Evolutionary conservation across 1,140 invertebrate species (phyloP), one percentile per base, ranked within the genome.

Genomic region (Papilio dardanus): DNA sequence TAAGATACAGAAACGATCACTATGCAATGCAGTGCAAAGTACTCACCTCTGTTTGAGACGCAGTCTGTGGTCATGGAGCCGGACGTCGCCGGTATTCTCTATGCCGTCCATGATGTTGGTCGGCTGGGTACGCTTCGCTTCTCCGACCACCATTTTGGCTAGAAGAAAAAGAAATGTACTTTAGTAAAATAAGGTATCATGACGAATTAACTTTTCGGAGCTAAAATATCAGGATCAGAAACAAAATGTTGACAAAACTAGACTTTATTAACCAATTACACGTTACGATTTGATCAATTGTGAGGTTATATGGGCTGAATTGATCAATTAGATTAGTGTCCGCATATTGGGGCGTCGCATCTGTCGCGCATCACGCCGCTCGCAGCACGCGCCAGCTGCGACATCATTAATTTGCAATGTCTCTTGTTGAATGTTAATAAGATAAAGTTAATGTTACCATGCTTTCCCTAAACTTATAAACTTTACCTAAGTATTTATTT

Each of bases 71-170:
- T 97, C 97, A 90, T 97, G 96, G 62, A 97, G 95, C 74, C 96
- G 94, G 74, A 97, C 96, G 77, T 96, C 96, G 21, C 96, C 96
- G 1, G 96, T 96, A 91, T 96, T 97, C 94, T 97, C 96, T 91
- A 97, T 96, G 50, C 97, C 97, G 76, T 96, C 96, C 96, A 97
- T 97, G 81, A 97, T 97, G 92, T 96, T 96, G 83, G 96, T 95
- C 54, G 54, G 54, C 54, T 62, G 54, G 75, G 86, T 84, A 89
- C 92, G 88, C 79, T 94, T 96, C 81, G 94, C 94, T 83, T 96
- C 96, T 79, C 95, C 96, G 79, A 97, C 96, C 81, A 96, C 96
- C 96, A 97, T 97, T 93, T 95, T 96, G 93, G 83, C 91, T 93
- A 87, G 12, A 92, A 94, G 78, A 90, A 89, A 84, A 69, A 37